These are phyloP conservation scores for Mustela nigripes DNA, from an alignment of 2,113 vertebrate genomes.

Conservation along the genomic window DNA sequence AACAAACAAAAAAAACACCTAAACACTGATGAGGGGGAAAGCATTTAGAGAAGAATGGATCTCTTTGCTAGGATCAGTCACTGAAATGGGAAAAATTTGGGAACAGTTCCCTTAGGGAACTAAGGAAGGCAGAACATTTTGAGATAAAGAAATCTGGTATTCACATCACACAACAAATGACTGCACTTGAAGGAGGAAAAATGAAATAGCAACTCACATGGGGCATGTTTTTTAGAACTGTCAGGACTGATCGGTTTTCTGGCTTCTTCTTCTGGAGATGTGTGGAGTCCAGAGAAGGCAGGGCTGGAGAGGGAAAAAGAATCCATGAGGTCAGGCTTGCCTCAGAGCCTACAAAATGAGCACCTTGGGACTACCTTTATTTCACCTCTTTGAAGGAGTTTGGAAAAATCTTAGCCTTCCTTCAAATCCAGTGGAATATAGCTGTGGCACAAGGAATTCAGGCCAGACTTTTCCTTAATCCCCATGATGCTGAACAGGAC, in stretches of 20 bases:
- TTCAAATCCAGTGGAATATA: neutral
- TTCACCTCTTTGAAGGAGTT: neutral
- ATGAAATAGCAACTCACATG: slow-evolving; percentile 16
- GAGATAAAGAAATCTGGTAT: neutral
- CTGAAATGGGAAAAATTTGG: neutral
- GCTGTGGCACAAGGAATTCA: neutral
- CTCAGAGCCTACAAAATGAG: neutral
- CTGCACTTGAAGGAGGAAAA: neutral
- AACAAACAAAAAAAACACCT: neutral
- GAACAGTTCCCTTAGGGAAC: neutral
- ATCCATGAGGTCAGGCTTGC: neutral
- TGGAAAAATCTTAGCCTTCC: neutral
- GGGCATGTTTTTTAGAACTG: neutral
- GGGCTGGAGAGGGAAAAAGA: neutral
- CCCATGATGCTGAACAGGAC: neutral
- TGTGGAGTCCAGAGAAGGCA: neutral
- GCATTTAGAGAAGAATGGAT: neutral
- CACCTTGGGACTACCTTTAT: neutral
- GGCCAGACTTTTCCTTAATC: neutral
- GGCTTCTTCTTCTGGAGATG: neutral
- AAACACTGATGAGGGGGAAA: neutral
- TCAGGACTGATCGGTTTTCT: neutral
- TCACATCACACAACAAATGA: neutral
- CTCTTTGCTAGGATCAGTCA: neutral
- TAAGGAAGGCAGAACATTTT: neutral